Percentiles rank a stretch among this genome's conserved stretches.
These are phyloP conservation scores for Rhizoglyphus robini DNA, from an alignment of 1,140 invertebrate genomes.

Conservation along the genomic window DNA sequence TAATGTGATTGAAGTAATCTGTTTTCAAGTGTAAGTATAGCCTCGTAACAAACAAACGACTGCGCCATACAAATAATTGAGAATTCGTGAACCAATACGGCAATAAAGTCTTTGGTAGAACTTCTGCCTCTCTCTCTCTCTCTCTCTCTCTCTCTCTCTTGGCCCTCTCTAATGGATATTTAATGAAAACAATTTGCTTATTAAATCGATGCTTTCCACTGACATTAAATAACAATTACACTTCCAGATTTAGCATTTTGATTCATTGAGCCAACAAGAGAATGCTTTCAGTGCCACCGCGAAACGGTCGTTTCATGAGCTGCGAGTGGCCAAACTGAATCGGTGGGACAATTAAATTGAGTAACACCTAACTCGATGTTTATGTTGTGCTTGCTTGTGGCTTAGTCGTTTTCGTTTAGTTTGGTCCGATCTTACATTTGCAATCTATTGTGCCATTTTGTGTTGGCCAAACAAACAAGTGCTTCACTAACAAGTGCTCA, in stretches of 20 bases:
- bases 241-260: constrained; percentile 13
- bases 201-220: neutral
- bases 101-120: neutral
- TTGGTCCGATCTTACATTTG: no score
- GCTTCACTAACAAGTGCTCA: no score
- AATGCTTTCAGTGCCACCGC: no score
- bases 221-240: constrained; percentile 15
- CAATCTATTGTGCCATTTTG: no score
- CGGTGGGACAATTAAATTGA: neutral
- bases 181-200: constrained; percentile 12
- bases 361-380: no score
- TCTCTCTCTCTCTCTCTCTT: neutral
- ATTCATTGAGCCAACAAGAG: neutral
- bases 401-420: no score
- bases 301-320: no score
- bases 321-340: neutral
- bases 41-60: neutral
- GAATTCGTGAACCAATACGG: constrained; percentile 13
- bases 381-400: no score
- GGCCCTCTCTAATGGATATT: neutral
- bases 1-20: no score
- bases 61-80: neutral
- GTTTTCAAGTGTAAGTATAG: constrained; percentile 10
- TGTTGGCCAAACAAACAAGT: no score
- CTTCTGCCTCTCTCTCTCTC: neutral